These are phyloP conservation scores for Gasterosteus nipponicus DNA, from an alignment of 2,113 vertebrate species.

Conservation along the genomic window DNA sequence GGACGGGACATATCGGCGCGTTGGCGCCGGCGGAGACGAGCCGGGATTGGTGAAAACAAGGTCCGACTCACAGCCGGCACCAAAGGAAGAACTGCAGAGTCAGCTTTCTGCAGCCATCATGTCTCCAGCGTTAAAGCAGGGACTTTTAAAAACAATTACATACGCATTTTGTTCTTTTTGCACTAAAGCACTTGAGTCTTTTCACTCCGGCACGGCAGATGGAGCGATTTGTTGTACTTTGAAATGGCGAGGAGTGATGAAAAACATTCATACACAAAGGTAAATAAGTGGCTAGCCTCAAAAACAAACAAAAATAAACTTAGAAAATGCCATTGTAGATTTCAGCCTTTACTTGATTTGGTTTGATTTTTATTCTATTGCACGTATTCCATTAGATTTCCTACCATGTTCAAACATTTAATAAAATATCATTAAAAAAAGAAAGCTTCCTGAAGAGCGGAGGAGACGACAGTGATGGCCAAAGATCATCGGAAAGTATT, in stretches of 20 bases:
- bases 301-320: background rate
- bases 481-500: constrained; percentile 63
- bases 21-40: constrained; percentile 52
- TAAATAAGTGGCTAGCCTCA: background rate
- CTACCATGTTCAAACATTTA: background rate
- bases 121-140: constrained; percentile 8
- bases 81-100: constrained; percentile 41
- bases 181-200: background rate
- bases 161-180: constrained; percentile 5
- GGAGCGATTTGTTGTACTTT: background rate
- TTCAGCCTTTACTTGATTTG: background rate
- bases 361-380: background rate
- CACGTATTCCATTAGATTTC: background rate
- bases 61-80: constrained; percentile 44
- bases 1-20: constrained; percentile 52
- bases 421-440: background rate
- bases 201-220: background rate
- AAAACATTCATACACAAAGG: background rate
- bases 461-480: constrained; percentile 41
- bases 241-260: background rate
- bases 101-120: constrained; percentile 29
- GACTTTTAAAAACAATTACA: constrained; percentile 29
- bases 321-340: background rate
- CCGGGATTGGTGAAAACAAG: constrained; percentile 39
- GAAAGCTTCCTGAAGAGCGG: constrained; percentile 15